These are phyloP conservation scores for Vireo griseus DNA, from an alignment of 2,797 vertebrate species.

Conservation along the genomic window DNA sequence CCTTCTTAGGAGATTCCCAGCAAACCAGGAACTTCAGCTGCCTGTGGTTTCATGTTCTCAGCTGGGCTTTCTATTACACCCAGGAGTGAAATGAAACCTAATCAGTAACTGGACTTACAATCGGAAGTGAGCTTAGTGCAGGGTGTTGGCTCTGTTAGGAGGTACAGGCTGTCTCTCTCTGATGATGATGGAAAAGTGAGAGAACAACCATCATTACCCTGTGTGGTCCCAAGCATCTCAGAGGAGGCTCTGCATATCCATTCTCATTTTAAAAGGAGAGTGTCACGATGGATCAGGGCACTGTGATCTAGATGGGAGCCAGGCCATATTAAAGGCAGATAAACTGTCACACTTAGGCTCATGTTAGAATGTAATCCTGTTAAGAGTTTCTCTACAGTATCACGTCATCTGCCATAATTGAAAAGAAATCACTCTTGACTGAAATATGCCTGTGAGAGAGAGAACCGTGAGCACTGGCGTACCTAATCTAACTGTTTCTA, in stretches of 20 bases:
- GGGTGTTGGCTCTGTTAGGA: neutral
- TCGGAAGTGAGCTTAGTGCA: neutral
- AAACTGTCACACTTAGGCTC: conserved; percentile 37
- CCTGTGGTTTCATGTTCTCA: neutral
- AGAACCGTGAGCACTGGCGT: neutral
- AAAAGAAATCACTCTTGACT: conserved; percentile 8
- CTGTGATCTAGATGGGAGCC: conserved; percentile 12
- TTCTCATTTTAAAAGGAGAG: conserved; percentile 12
- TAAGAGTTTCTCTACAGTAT: conserved; percentile 52
- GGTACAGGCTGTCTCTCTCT: neutral
- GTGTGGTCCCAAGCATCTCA: neutral
- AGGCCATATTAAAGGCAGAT: conserved; percentile 33
- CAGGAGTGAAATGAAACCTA: neutral
- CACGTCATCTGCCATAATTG: conserved; percentile 44
- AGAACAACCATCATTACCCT: neutral
- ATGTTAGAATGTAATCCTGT: conserved; percentile 57
- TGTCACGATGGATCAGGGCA: conserved; percentile 28
- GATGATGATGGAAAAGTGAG: neutral
- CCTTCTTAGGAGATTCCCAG: neutral
- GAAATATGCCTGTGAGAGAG: neutral
- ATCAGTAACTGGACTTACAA: neutral
- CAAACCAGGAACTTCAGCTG: neutral
- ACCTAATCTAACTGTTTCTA: neutral
- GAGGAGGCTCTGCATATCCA: neutral
- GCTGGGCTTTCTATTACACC: neutral